Evolutionary conservation across 92 coral and sea anemone species (phyloP).

Genomic region (Heteractis magnifica): DNA sequence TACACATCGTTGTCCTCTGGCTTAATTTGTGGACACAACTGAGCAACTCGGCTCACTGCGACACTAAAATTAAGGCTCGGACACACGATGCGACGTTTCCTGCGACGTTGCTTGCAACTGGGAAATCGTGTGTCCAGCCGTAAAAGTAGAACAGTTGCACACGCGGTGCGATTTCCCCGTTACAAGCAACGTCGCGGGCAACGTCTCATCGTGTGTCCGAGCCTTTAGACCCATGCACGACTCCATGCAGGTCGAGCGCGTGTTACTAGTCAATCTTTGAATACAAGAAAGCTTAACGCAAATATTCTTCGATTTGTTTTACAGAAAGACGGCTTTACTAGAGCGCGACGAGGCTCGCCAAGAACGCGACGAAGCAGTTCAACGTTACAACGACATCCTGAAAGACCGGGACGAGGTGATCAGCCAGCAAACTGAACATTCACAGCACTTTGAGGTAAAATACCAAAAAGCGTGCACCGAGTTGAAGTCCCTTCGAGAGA

Average conservation of each 20-base stretch:
- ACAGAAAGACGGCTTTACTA: conserved; percentile 65
- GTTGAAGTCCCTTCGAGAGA: conserved; percentile 50
- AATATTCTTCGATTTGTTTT: background rate
- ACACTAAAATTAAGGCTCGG: too few species aligned
- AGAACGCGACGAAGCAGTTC: conserved; percentile 69
- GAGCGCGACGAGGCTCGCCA: conserved; percentile 76
- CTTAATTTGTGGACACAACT: too few species aligned
- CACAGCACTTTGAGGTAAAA: conserved; percentile 65
- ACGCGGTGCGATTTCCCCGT: too few species aligned
- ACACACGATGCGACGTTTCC: too few species aligned
- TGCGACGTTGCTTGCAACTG: too few species aligned
- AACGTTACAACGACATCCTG: conserved; percentile 59
- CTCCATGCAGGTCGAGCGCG: too few species aligned
- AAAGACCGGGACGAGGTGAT: conserved; percentile 63
- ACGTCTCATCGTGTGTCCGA: background rate
- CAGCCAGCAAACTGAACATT: conserved; percentile 63
- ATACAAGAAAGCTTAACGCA: background rate
- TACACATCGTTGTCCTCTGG: too few species aligned
- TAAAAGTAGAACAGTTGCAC: too few species aligned
- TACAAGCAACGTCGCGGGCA: too few species aligned
- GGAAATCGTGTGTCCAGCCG: too few species aligned
- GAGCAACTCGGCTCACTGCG: too few species aligned
- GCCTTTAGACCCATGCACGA: background rate
- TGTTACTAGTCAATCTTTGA: too few species aligned
- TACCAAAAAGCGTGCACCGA: conserved; percentile 71